A percentile compares a stretch with the other conserved stretches of the same genome.
phyloP scores from a whole-genome alignment of 2,113 vertebrate genomes.

The Malurus elegans region DNA sequence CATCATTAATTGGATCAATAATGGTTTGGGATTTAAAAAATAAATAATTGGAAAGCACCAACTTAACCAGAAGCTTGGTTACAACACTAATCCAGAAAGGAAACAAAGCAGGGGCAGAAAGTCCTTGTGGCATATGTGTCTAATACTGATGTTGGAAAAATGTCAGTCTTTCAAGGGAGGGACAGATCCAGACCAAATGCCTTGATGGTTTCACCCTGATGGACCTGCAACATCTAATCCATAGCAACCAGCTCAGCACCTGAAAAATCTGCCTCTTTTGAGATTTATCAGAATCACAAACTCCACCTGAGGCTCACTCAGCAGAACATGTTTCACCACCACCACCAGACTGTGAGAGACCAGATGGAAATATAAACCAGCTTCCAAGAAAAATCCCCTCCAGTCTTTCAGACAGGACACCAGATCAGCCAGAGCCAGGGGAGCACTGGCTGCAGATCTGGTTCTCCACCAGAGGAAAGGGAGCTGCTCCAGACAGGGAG shows the following conservation, averaged over 20 bases:
- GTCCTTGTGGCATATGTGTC: rapidly evolving
- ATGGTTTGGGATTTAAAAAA: neutral
- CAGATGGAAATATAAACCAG: neutral
- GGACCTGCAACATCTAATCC: neutral
- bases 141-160: neutral
- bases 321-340: neutral
- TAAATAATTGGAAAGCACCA: neutral
- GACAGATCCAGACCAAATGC: neutral
- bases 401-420: neutral
- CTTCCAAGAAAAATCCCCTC: neutral
- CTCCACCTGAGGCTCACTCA: neutral
- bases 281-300: neutral
- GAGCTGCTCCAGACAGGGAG: neutral
- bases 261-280: neutral
- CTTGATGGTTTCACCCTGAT: neutral
- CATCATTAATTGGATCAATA: neutral
- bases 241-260: neutral
- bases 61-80: neutral
- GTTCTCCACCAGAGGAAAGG: neutral
- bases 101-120: neutral
- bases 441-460: neutral
- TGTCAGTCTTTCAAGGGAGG: neutral
- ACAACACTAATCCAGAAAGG: neutral
- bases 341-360: neutral
- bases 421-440: neutral